Evolutionary conservation across 2,797 vertebrate species (phyloP), one percentile per base, ranked within the genome.

Genomic region (Astyanax mexicanus): DNA sequence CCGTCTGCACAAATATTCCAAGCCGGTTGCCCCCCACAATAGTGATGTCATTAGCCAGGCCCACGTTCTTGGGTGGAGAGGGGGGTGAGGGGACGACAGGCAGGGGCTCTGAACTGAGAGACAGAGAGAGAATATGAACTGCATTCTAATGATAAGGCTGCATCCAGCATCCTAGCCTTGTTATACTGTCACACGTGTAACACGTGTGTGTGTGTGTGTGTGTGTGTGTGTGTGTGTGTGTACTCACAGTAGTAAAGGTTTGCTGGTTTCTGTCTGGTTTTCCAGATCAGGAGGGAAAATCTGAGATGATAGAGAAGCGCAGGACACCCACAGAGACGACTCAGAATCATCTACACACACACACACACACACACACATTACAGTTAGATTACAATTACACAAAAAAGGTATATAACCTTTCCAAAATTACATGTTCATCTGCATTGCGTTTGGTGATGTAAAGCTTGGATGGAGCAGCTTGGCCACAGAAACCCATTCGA

Each of bases 1-100:
- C 93, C 0, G 89, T 86, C 45, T 92, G 92, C 21, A 96, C 87
- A 8, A 96, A 96, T 82, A 96, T 89, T 74, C 96, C 96, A 0
- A 95, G 94, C 74, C 64, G 88, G 89, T 95, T 96, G 54, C 96
- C 96, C 47, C 95, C 96, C 1, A 93, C 78, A 44, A 95, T 91
- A 0, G 92, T 91, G 69, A 96, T 89, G 47, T 94, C 92, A 40
- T 93, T 86, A 0, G 93, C 92, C 0, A 95, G 88, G 19, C 91
- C 90, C 84, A 86, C 75, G 78, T 87, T 91, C n/a, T 89, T 78
- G 27, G 82, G 25, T n/a, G 89, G 84, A 75, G 90, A 87, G 82
- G 88, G 83, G 29, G 89, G 27, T 49, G 42, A 25, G 21, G 67
- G 21, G 1, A 23, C 21, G 4, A 19, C 17, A 17, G 40, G 12